These are phyloP conservation scores for Apodemia hepburni DNA, from an alignment of 2,888 invertebrate species.

Conservation along the genomic window DNA sequence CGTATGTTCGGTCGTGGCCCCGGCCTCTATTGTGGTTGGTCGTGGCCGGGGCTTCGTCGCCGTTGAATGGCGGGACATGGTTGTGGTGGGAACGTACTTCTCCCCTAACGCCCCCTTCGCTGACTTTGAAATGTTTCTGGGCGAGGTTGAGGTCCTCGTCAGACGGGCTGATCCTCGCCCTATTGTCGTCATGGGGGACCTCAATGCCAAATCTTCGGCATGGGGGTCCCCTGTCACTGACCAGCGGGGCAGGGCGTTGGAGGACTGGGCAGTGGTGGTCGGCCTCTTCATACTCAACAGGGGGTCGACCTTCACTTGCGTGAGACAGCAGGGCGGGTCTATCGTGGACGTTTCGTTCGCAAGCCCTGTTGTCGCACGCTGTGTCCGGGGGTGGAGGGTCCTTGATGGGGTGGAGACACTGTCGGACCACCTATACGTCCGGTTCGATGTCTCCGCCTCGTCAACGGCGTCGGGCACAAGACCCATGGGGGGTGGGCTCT, in stretches of 20 bases:
- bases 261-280: slow-evolving; percentile 24
- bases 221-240: slow-evolving; percentile 1
- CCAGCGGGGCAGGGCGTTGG: slow-evolving; percentile 22
- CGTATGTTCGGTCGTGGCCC: background rate
- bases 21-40: background rate
- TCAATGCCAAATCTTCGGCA: slow-evolving; percentile 25
- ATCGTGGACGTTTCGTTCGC: slow-evolving; percentile 29
- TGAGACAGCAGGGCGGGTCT: slow-evolving; percentile 17
- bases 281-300: slow-evolving; percentile 25
- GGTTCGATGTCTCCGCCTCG: no score
- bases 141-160: no score
- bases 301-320: slow-evolving; percentile 30
- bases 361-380: slow-evolving; percentile 20
- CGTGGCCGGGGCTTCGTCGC: slow-evolving; percentile 19
- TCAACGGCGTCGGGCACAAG: background rate
- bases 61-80: background rate
- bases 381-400: slow-evolving; percentile 19
- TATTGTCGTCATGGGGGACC: slow-evolving; percentile 22
- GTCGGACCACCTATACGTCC: slow-evolving; percentile 19
- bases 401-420: slow-evolving; percentile 24
- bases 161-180: background rate
- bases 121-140: background rate
- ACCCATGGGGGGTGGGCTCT: slow-evolving; percentile 4
- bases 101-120: background rate
- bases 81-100: background rate